Percentiles rank a stretch among this genome's conserved stretches.
Evolutionary conservation across 2,113 vertebrate genomes (phyloP).

Genomic region (Macroglossus sobrinus): DNA sequence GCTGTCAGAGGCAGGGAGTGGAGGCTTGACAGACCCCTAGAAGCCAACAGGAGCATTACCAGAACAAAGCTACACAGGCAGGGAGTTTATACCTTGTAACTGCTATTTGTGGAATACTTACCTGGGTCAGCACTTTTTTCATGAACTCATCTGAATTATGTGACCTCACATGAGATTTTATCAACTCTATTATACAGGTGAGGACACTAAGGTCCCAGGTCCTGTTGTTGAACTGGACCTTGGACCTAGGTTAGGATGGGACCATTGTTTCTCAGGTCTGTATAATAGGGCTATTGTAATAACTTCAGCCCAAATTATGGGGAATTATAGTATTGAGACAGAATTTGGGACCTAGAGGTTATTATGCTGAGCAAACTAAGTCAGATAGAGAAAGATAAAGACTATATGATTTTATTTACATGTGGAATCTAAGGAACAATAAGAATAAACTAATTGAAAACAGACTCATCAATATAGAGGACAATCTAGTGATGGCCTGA

Average conservation of each 20-base stretch:
- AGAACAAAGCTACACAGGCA: background rate
- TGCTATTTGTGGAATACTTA: background rate
- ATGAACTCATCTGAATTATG: background rate
- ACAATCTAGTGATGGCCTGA: too few relatives aligned
- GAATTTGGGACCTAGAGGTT: background rate
- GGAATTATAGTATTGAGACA: background rate
- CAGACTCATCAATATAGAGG: too few relatives aligned
- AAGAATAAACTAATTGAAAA: too few relatives aligned
- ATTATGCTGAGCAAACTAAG: too few relatives aligned
- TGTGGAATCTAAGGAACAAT: too few relatives aligned
- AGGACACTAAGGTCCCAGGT: background rate
- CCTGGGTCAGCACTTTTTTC: background rate
- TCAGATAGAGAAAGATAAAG: too few relatives aligned
- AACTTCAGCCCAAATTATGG: background rate
- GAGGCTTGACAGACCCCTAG: background rate
- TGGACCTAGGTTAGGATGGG: background rate
- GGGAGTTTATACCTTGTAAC: background rate
- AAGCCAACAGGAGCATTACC: background rate
- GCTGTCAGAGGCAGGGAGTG: background rate
- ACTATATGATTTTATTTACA: too few relatives aligned
- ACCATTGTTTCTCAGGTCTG: background rate
- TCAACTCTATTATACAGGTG: background rate
- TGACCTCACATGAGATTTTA: background rate
- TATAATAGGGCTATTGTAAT: background rate
- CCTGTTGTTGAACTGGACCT: background rate